Conservation (phyloP, 2,797 vertebrate species). For the Sebastes steindachneri region DNA sequence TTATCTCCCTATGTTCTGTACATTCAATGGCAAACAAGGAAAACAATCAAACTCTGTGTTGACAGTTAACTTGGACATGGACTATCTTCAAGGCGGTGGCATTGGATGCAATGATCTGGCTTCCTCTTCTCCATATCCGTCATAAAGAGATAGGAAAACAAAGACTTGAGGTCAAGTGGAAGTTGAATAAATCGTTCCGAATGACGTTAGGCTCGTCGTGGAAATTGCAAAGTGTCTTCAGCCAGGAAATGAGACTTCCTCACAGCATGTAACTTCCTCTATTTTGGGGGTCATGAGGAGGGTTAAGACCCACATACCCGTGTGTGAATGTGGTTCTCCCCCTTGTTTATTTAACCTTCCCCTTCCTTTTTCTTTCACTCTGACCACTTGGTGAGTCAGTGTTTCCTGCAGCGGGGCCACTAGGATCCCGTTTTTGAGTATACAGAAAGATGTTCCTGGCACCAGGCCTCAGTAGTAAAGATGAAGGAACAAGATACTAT, state of each 20-base stretch:
- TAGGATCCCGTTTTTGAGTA: conserved; percentile 8
- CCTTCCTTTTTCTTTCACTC: not conserved
- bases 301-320: conserved; percentile 3
- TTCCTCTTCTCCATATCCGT: not conserved
- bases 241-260: conserved; percentile 57
- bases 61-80: not conserved
- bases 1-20: not conserved
- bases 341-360: conserved; percentile 10
- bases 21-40: not conserved
- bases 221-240: conserved; percentile 36
- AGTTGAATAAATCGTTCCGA: not conserved
- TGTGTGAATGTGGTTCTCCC: not conserved
- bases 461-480: not conserved
- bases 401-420: conserved; percentile 14
- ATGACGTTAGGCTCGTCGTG: conserved; percentile 1
- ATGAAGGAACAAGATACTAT: not conserved
- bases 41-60: not conserved
- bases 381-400: conserved; percentile 34
- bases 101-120: not conserved
- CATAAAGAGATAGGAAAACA: not conserved
- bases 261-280: conserved; percentile 37
- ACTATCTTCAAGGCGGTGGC: not conserved
- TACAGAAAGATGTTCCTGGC: conserved; percentile 19
- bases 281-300: not conserved
- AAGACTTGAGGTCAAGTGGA: not conserved